Conservation (phyloP, 2,113 vertebrate genomes). For the Galemys pyrenaicus region DNA sequence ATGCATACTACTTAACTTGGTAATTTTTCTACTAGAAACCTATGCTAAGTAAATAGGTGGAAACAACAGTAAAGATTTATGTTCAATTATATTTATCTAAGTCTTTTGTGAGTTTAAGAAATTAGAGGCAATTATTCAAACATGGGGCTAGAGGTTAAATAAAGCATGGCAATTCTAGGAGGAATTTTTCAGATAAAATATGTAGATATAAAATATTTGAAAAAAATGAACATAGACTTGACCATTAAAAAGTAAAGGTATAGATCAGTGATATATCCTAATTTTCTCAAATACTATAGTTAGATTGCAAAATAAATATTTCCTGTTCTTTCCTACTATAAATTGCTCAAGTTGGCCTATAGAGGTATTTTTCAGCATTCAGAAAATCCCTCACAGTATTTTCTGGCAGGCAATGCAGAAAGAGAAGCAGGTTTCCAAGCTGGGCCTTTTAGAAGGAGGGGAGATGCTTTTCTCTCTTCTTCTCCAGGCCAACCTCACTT, state of each 20-base stretch:
- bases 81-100: not conserved
- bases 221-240: not conserved
- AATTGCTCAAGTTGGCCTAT: not conserved
- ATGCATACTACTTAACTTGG: not conserved
- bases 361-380: not conserved
- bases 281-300: constrained; percentile 26
- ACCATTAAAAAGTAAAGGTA: not conserved
- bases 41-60: not conserved
- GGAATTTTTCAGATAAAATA: not conserved
- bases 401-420: not conserved
- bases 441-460: not conserved
- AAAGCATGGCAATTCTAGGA: not conserved
- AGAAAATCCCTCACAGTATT: not conserved
- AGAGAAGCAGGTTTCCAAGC: constrained; percentile 19
- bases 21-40: not conserved
- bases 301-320: constrained; percentile 31
- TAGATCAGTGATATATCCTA: not conserved
- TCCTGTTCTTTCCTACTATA: constrained; percentile 15
- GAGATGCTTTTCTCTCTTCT: not conserved
- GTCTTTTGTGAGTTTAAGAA: not conserved
- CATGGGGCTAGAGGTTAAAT: not conserved
- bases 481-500: not conserved
- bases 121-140: not conserved
- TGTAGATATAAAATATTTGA: not conserved
- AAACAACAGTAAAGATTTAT: not conserved